Base-by-base conservation (phyloP, 2,888 invertebrate species). In the Eupsilia transversa region DNA sequence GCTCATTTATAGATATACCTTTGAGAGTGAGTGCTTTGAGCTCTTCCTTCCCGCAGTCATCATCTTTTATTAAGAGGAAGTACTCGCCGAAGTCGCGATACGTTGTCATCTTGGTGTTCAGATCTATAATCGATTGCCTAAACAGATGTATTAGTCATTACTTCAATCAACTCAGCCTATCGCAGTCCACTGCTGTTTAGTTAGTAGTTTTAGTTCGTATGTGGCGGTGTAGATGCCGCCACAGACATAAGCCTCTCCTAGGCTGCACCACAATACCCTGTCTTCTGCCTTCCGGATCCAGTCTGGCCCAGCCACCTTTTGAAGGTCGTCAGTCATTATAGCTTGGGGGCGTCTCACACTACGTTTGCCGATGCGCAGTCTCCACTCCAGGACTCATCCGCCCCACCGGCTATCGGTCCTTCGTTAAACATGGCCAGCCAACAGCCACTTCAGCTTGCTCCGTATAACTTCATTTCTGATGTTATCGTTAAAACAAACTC, bases 41-140 rank as follows among this genome's bases (percentile, higher is more conserved):
- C 27, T 91, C 84, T 72, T 95, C 94, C 41, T 94, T 94, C 0
- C 81, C 56, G 0, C 94, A 94, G 6, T 93, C 93, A 2, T 91
- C 91, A 30, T 91, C 92, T 56, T 91, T 89, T 3, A 94, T 82
- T 3, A 93, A 84, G 0, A 88, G 86, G 82, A 92, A 93, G 66
- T 93, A 95, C 54, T 94, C 94, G 0, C 95, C 95, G n/a, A 91
- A 91, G 52, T 93, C 92, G 4, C 87, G 82, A 0, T 92, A 90
- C 1, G 68, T 86, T 10, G 90, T 81, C 0, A 86, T 86, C 0
- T 88, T 87, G 7, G 94, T 52, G 0, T 89, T 86, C 0, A 95
- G 72, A 33, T 92, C 91, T 12, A 94, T 72, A 20, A 79, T 82
- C 27, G 90, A 89, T 52, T 88, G 88, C 0, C 93, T 94, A 82